Evolutionary conservation across 2,113 vertebrate genomes (phyloP).

Genomic region (Amblyornis subalaris): DNA sequence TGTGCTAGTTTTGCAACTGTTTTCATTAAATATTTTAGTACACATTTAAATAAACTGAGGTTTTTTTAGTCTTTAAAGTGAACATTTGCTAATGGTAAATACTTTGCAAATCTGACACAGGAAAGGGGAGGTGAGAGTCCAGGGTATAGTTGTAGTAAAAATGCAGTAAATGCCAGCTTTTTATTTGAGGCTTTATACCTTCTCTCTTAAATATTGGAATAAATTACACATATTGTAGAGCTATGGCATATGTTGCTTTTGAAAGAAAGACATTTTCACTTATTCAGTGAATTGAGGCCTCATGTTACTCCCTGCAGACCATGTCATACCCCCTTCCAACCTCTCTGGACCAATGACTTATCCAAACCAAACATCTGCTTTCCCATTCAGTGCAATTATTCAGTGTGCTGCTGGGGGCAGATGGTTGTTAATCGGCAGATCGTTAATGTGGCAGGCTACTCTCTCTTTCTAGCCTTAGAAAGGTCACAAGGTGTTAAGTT

Average conservation of each 20-base stretch:
- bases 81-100: neutral
- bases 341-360: conserved; percentile 30
- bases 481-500: conserved; percentile 53
- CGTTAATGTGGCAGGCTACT: conserved; percentile 34
- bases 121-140: neutral
- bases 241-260: conserved; percentile 37
- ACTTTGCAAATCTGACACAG: neutral
- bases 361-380: conserved; percentile 44
- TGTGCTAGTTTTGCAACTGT: neutral
- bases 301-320: conserved; percentile 37
- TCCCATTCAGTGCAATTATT: conserved; percentile 48
- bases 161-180: neutral
- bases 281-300: conserved; percentile 24
- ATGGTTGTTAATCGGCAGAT: conserved; percentile 55
- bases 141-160: neutral
- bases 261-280: conserved; percentile 27
- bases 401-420: conserved; percentile 12
- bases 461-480: conserved; percentile 31
- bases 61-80: neutral
- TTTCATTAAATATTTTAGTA: neutral
- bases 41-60: neutral
- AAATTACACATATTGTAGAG: neutral
- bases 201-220: neutral
- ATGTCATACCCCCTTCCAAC: neutral
- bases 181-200: neutral